Conservation (phyloP, 2,888 invertebrate genomes). For the Abrostola triplasia region DNA sequence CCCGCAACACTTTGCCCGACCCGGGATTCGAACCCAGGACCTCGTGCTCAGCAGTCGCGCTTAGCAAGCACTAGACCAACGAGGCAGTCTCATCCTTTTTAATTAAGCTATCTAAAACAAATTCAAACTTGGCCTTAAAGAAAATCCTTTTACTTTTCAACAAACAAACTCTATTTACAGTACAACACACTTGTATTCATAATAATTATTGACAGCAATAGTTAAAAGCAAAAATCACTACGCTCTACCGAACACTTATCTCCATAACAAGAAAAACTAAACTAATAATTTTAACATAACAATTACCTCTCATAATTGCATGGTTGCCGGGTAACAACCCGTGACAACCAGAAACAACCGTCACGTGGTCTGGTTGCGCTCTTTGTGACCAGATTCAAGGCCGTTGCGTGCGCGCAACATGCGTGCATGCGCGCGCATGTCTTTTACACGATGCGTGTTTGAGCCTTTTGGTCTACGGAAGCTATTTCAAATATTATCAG, state of each 20-base stretch:
- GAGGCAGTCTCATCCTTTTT: no score
- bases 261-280: constrained; percentile 15
- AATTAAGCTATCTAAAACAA: no score
- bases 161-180: no score
- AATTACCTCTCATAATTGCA: constrained; percentile 39
- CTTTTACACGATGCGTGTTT: constrained; percentile 11
- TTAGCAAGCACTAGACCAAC: no score
- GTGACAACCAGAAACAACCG: constrained; percentile 29
- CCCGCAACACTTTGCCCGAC: no score
- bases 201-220: no score
- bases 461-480: constrained; percentile 13
- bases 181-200: no score
- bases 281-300: constrained; percentile 33
- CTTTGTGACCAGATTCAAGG: constrained; percentile 49
- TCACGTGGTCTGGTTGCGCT: constrained; percentile 17
- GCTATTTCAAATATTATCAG: not conserved
- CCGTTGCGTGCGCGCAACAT: constrained; percentile 10
- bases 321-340: constrained; percentile 29
- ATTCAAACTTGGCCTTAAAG: no score
- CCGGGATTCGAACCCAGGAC: no score
- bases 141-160: no score
- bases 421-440: constrained; percentile 21
- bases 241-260: not conserved
- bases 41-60: no score
- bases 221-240: no score